phyloP scores from a whole-genome alignment of 2,113 vertebrate species.

The Sapayoa aenigma region DNA sequence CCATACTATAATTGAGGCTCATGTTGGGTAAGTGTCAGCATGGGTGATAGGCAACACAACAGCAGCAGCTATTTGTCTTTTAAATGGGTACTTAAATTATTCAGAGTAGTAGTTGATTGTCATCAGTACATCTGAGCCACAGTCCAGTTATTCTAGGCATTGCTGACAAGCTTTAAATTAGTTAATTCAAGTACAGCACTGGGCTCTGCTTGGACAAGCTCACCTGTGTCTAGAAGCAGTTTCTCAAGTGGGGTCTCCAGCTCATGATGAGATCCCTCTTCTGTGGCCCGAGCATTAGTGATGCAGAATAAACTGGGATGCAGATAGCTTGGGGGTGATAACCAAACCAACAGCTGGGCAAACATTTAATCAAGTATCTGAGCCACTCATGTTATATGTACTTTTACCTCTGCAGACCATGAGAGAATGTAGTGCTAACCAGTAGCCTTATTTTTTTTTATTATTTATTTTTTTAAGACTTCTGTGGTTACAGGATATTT shows the following conservation, averaged over 20 bases:
- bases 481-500: neutral
- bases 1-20: neutral
- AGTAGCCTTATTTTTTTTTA: neutral
- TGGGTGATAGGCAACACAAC: neutral
- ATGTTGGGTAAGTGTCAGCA: neutral
- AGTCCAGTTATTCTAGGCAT: neutral
- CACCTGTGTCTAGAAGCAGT: neutral
- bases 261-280: neutral
- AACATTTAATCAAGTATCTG: neutral
- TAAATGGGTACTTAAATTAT: constrained; percentile 35
- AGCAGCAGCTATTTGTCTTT: neutral
- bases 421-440: neutral
- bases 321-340: neutral
- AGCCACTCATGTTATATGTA: neutral
- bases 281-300: neutral
- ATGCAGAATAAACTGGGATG: neutral
- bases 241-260: neutral
- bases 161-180: neutral
- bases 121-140: neutral
- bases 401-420: neutral
- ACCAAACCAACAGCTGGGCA: neutral
- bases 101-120: neutral
- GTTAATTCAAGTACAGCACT: neutral
- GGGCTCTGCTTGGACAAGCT: neutral
- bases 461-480: neutral